phyloP scores from a whole-genome alignment of 2,888 invertebrate species.

The Protonemura montana region DNA sequence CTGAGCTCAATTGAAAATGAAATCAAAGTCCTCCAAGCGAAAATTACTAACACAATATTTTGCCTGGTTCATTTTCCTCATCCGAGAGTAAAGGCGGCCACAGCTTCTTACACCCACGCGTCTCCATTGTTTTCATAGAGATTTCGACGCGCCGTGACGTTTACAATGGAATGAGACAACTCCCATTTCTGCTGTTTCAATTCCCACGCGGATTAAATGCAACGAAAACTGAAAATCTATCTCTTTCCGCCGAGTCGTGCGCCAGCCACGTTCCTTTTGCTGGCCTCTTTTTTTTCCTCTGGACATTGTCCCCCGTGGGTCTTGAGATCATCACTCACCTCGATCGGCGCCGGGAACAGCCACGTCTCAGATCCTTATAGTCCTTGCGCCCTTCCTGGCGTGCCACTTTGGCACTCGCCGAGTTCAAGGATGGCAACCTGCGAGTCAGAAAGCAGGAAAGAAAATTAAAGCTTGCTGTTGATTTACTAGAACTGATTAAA shows the following conservation, averaged over 20 bases:
- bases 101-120: constrained; percentile 7
- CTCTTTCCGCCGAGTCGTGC: constrained; percentile 12
- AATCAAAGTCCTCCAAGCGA: neutral
- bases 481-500: neutral
- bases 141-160: neutral
- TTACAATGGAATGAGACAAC: constrained; percentile 31
- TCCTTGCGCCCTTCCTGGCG: neutral
- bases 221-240: constrained; percentile 31
- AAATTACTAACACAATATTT: neutral
- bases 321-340: constrained; percentile 17
- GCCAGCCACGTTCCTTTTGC: neutral
- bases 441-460: neutral
- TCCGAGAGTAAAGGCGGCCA: neutral
- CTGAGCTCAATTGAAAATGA: neutral
- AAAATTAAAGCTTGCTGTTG: neutral
- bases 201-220: constrained; percentile 32
- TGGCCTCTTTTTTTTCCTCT: neutral
- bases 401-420: neutral
- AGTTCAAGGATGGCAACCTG: neutral
- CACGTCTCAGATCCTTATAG: neutral
- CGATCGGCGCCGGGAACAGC: neutral
- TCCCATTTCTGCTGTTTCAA: constrained; percentile 28
- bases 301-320: constrained; percentile 20
- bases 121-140: constrained; percentile 19
- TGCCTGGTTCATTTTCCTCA: neutral